Percentiles rank a stretch among this genome's conserved stretches.
phyloP scores from a whole-genome alignment of 2,113 vertebrate species.

The Patagioenas fasciata region DNA sequence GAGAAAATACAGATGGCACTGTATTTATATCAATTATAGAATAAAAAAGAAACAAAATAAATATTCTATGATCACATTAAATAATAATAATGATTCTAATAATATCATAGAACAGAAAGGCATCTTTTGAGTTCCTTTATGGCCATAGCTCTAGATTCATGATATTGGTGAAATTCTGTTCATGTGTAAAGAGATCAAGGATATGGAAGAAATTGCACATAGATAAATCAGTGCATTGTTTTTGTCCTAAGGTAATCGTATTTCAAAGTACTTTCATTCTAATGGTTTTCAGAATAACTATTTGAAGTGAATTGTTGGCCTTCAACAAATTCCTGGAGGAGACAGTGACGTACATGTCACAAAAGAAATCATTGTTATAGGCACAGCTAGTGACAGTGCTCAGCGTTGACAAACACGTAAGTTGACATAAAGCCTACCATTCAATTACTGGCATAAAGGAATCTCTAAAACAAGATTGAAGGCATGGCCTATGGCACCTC shows the following conservation, averaged over 20 bases:
- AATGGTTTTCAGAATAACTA: conserved; percentile 36
- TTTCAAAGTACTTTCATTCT: conserved; percentile 49
- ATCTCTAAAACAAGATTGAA: conserved; percentile 46
- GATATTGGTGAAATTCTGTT: neutral
- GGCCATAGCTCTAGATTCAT: neutral
- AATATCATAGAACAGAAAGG: neutral
- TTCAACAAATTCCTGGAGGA: conserved; percentile 48
- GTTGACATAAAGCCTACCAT: conserved; percentile 48
- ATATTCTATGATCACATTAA: neutral
- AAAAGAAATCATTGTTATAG: conserved; percentile 51
- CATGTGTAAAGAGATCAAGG: neutral
- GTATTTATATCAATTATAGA: neutral
- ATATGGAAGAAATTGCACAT: neutral
- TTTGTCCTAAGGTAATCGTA: conserved; percentile 49
- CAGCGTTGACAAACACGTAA: neutral
- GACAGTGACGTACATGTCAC: conserved; percentile 25
- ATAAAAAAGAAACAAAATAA: neutral
- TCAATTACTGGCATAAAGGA: conserved; percentile 48
- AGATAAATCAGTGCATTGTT: conserved; percentile 5
- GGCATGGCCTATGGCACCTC: neutral
- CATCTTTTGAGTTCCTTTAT: neutral
- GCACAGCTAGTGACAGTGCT: conserved; percentile 11
- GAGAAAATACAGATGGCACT: neutral
- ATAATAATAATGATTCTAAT: neutral
- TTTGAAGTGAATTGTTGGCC: conserved; percentile 57